phyloP scores from a whole-genome alignment of 1,140 invertebrate species.

The Papilio machaon region DNA sequence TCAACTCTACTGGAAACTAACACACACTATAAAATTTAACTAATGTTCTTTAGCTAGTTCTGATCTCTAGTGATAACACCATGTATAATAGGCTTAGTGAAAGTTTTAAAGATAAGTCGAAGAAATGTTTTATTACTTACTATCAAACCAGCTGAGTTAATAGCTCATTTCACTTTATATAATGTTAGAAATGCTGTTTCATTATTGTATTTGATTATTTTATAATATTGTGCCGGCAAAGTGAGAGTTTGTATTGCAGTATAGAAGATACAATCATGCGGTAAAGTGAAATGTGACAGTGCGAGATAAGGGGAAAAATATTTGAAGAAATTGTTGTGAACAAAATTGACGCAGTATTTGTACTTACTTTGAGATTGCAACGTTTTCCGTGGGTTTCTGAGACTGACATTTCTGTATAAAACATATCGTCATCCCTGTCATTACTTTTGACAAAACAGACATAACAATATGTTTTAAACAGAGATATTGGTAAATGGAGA shows the following conservation, averaged over 20 bases:
- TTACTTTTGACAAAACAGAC: too few species aligned
- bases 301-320: not conserved
- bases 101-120: constrained; percentile 31
- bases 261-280: not conserved
- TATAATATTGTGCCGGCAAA: not conserved
- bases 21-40: constrained; percentile 25
- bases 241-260: not conserved
- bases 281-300: constrained; percentile 11
- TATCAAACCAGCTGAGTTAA: constrained; percentile 22
- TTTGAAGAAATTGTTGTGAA: not conserved
- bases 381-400: too few species aligned
- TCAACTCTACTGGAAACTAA: constrained; percentile 14
- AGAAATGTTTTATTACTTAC: constrained; percentile 27
- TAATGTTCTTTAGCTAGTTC: constrained; percentile 7
- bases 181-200: constrained; percentile 14
- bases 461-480: too few species aligned
- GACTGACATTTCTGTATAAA: too few species aligned
- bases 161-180: constrained; percentile 25
- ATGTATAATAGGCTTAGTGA: constrained; percentile 21
- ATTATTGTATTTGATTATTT: constrained; percentile 16
- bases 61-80: constrained; percentile 13
- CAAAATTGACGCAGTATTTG: not conserved
- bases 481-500: too few species aligned
- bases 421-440: too few species aligned
- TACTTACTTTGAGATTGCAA: too few species aligned